Evolutionary conservation across 2,797 vertebrate genomes (phyloP), one percentile per base, ranked within the genome.

Genomic region (Artibeus lituratus): DNA sequence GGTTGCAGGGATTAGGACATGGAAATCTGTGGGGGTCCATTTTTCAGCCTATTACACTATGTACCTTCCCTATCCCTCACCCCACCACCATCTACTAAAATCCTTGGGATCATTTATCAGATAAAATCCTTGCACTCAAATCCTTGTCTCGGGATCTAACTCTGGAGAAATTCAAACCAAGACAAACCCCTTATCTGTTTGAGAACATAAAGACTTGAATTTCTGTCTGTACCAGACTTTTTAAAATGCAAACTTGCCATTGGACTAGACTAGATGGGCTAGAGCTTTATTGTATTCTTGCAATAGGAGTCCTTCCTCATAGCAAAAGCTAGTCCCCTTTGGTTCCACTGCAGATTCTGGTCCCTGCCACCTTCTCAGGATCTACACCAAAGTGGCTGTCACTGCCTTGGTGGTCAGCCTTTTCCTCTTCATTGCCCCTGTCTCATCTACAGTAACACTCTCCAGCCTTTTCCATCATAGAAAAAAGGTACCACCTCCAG

Each of bases 401-500:
- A 42, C 42, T 0, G 2, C 14, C 42, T 39, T 7, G 0, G 14
- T 3, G 1, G 29, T 18, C 32, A 26, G 1, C 14, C 65, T 53
- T 37, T 37, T 16, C 35, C 26, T 10, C 22, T 35, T 39, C 24
- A 21, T 7, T n/a, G 6, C 26, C 26, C 59, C 72, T 57, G 62
- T 72, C 76, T 83, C 39, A 24, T 39, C n/a, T 53, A 51, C 10
- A 87, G 16, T 42, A 37, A 22, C 0, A 5, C n/a, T 44, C 18
- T 53, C 1, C 0, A 55, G 35, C 22, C 72, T 47, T 57, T 35
- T 51, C 51, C 44, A 39, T 26, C 65, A 39, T 12, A 59, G 15
- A 49, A 42, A 32, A 29, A 74, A 81, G 55, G 42, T 11, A 4
- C 22, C 70, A 7, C 18, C 15, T 65, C 32, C 10, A 7, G 7